Conservation (phyloP, 2,113 vertebrate genomes). For the Saiga tatarica region DNA sequence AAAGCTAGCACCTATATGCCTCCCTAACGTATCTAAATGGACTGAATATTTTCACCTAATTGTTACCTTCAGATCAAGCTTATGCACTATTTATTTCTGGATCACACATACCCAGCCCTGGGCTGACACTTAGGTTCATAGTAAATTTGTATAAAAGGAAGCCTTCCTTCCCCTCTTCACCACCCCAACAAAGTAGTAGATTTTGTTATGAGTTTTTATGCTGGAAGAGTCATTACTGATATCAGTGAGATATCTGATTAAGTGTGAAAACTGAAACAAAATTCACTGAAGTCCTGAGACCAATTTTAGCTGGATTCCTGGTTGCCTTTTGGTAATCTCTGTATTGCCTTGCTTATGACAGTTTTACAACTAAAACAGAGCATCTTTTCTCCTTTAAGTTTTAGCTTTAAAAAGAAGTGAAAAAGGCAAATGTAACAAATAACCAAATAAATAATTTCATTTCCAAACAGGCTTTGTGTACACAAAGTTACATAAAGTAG, state of each 20-base stretch:
- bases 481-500: neutral
- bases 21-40: neutral
- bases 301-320: neutral
- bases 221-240: neutral
- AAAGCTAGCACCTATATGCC: neutral
- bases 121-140: neutral
- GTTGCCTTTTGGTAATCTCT: neutral
- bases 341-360: neutral
- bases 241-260: neutral
- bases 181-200: neutral
- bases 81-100: neutral
- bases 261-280: neutral
- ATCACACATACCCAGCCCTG: neutral
- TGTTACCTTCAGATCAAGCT: neutral
- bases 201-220: neutral
- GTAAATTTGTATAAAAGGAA: neutral
- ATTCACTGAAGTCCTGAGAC: neutral
- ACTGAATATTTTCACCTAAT: neutral
- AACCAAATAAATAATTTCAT: slow-evolving; percentile 30
- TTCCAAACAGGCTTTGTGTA: neutral
- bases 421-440: neutral
- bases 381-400: neutral
- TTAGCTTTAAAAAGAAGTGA: neutral
- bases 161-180: neutral
- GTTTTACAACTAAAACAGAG: neutral